Base-by-base conservation (phyloP, 2,113 vertebrate species). In the Cisticola juncidis region DNA sequence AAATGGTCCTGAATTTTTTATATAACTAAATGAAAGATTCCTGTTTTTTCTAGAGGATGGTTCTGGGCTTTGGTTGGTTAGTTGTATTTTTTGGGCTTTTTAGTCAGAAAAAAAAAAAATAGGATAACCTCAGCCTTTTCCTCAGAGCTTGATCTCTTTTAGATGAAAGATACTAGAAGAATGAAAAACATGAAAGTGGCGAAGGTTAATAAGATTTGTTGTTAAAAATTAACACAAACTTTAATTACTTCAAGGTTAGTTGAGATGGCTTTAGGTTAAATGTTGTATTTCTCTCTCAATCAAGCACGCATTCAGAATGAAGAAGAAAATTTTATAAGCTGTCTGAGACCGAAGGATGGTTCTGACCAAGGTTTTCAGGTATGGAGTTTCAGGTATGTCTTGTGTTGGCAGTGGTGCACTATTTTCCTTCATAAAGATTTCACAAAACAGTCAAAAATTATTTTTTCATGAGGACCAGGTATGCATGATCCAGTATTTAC, bases 371-470 rank as follows among this genome's bases (percentile, higher is more conserved):
- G 6, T 0, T 18, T 21, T 69, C n/a, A 71, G 12, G 9, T 35
- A 17, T 77, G 22, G 2, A 44, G 2, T 47, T 84, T 47, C 40
- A n/a, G n/a, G 7, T 35, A 23, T 35, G 45, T 80, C 33, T 72
- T 1, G 0, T 24, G 4, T 18, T 66, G n/a, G 47, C 28, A 9
- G 4, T 35, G 23, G 24, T 25, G 9, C 6, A 45, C 2, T 15
- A 23, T 58, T 77, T 61, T 84, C 7, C 56, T 84, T 71, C 5
- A 1, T 0, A 1, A 25, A 7, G 29, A 78, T 84, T 92, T 88
- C 24, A 50, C 42, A 47, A 83, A 86, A 48, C 1, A 44, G 18
- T 15, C 29, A 57, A 53, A 56, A 74, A 54, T 1, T 0, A 14
- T 24, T 45, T 85, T 85, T 82, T 77, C 11, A 23, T 28, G 3